Conservation (phyloP, 2,888 invertebrate genomes). For the Ethmia dodecea region DNA sequence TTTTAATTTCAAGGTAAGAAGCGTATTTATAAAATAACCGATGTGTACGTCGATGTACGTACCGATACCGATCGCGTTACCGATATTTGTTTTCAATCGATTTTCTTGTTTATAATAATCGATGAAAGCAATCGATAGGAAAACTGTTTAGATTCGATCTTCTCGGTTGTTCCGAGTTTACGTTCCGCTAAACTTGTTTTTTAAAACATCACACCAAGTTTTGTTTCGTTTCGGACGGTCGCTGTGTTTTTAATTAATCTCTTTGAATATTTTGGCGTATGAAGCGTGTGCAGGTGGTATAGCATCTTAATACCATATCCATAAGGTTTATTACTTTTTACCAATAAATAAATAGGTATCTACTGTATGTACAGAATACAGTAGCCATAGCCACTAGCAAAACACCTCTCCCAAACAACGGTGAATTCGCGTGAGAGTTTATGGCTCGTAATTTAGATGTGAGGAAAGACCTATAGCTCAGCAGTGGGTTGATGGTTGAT, state of each 20-base stretch:
- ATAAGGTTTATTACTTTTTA: too few species aligned
- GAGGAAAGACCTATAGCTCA: too few species aligned
- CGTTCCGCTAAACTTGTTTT: slow-evolving; percentile 46
- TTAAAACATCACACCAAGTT: slow-evolving; percentile 42
- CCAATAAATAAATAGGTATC: too few species aligned
- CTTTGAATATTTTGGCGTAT: too few species aligned
- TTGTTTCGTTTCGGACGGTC: slow-evolving; percentile 15
- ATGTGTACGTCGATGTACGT: slow-evolving; percentile 19
- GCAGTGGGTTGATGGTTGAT: too few species aligned
- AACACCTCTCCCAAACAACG: too few species aligned
- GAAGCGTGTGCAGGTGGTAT: too few species aligned
- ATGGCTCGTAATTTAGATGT: too few species aligned
- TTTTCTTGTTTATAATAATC: slow-evolving; percentile 60
- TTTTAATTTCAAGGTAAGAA: neutral
- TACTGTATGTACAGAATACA: too few species aligned
- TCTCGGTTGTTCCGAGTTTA: slow-evolving; percentile 53
- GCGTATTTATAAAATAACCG: slow-evolving; percentile 36
- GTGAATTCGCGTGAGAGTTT: too few species aligned
- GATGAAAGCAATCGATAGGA: slow-evolving; percentile 25
- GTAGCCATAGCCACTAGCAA: too few species aligned
- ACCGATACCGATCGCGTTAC: slow-evolving; percentile 13
- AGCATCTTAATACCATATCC: too few species aligned
- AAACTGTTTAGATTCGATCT: slow-evolving; percentile 29
- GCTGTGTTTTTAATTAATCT: slow-evolving; percentile 7
- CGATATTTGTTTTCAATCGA: slow-evolving; percentile 53